These are phyloP conservation scores for Caenorhabditis macrosperma DNA, from an alignment of 2,888 invertebrate genomes.

Conservation along the genomic window DNA sequence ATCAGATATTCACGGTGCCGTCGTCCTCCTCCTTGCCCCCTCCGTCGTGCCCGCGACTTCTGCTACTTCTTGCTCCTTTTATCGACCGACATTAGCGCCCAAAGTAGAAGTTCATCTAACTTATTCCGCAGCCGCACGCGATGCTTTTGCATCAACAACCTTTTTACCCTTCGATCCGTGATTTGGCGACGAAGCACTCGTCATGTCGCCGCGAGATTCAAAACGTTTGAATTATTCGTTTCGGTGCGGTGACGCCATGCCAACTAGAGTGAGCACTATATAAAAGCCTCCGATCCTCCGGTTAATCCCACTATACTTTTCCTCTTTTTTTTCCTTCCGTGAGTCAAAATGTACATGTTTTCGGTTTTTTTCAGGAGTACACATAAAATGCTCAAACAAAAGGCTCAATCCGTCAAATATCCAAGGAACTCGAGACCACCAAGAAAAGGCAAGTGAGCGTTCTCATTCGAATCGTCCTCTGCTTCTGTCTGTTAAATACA, in stretches of 20 bases:
- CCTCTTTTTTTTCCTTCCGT: neutral
- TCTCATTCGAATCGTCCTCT: no score
- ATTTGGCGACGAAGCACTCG: neutral
- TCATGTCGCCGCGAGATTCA: neutral
- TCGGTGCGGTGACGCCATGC: neutral
- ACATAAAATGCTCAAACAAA: constrained; percentile 51
- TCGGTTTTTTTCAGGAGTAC: neutral
- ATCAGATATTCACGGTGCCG: constrained; percentile 12
- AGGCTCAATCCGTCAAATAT: constrained; percentile 57
- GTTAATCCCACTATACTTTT: neutral
- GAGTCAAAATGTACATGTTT: neutral
- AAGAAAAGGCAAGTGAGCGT: constrained; percentile 34
- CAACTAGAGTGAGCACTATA: neutral
- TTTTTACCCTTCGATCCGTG: constrained; percentile 2
- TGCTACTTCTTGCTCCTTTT: constrained; percentile 8
- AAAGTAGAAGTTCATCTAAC: constrained; percentile 43
- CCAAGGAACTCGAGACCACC: constrained; percentile 49
- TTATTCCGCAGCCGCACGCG: constrained; percentile 48
- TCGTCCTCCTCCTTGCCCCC: constrained; percentile 5
- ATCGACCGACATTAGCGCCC: constrained; percentile 7
- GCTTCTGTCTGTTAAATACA: no score
- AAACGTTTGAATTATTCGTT: constrained; percentile 10
- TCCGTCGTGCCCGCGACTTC: neutral
- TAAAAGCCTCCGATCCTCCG: neutral
- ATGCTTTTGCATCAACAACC: constrained; percentile 23